Conservation (phyloP, 2,113 vertebrate genomes). For the Dolichallabes microphthalmus region DNA sequence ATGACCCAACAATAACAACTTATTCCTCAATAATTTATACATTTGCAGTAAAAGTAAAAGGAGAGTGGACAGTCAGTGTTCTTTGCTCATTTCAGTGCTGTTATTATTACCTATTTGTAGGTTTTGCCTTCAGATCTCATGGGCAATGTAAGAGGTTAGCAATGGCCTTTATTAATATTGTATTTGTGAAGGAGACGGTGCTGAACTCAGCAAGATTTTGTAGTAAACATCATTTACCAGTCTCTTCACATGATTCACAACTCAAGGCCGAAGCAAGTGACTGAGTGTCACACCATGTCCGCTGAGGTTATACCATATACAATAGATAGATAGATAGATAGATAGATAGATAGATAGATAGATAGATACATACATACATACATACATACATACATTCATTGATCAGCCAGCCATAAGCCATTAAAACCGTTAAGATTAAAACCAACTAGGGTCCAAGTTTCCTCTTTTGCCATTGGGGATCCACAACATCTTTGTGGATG, state of each 20-base stretch:
- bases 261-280: constrained; percentile 8
- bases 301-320: constrained; percentile 28
- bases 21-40: neutral
- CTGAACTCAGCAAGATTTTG: constrained; percentile 59
- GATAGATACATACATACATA: too few species aligned
- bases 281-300: constrained; percentile 25
- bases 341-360: too few species aligned
- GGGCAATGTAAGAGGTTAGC: constrained; percentile 39
- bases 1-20: neutral
- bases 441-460: too few species aligned
- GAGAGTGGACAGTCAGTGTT: neutral
- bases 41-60: constrained; percentile 3
- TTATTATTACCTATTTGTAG: constrained; percentile 28
- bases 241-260: constrained; percentile 53
- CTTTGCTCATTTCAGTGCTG: neutral
- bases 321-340: too few species aligned
- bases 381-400: too few species aligned
- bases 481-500: too few species aligned
- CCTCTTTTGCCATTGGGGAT: too few species aligned
- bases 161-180: constrained; percentile 61
- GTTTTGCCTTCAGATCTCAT: constrained; percentile 23
- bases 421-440: too few species aligned
- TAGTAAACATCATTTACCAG: constrained; percentile 42
- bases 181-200: constrained; percentile 51
- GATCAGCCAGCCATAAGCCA: too few species aligned